Conservation (phyloP, 2,797 vertebrate genomes). For the Platyrinchus mystaceus region DNA sequence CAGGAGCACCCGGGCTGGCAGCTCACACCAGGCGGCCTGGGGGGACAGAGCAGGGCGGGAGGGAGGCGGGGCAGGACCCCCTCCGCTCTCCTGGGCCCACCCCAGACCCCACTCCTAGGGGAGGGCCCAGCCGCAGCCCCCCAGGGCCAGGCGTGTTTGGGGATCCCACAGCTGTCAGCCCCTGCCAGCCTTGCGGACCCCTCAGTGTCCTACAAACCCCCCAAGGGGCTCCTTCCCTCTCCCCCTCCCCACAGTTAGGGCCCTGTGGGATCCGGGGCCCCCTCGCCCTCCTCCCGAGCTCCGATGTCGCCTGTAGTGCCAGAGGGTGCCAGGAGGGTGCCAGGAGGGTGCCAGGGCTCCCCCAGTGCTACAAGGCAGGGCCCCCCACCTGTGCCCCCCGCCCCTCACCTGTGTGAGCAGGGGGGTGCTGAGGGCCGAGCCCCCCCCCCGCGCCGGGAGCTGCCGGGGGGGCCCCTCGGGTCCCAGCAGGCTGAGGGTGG, state of each 20-base stretch:
- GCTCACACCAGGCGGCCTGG: not conserved
- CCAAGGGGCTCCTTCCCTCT: not conserved
- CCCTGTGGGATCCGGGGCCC: not conserved
- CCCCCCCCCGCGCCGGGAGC: slow-evolving; percentile 87
- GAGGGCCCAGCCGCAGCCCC: not conserved
- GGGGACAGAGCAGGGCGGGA: not conserved
- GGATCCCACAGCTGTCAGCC: not conserved
- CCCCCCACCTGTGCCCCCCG: not conserved
- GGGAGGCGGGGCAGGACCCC: not conserved
- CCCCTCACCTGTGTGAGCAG: slow-evolving; percentile 86
- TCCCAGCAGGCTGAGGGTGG: slow-evolving; percentile 86
- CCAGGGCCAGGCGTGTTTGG: not conserved
- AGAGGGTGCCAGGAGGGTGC: not conserved
- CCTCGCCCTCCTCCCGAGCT: not conserved
- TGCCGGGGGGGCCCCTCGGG: slow-evolving; percentile 88
- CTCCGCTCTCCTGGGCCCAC: not conserved
- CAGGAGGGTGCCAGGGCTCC: not conserved
- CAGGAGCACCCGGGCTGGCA: not conserved
- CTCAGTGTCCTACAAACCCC: not conserved
- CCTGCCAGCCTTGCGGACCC: not conserved
- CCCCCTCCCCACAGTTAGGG: not conserved
- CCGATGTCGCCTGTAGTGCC: not conserved
- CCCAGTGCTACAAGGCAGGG: not conserved
- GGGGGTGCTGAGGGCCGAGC: slow-evolving; percentile 79
- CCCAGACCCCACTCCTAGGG: not conserved